Percentiles rank a stretch among this genome's conserved stretches.
Conservation (phyloP, 2,113 vertebrate genomes). For the Saccopteryx bilineata region DNA sequence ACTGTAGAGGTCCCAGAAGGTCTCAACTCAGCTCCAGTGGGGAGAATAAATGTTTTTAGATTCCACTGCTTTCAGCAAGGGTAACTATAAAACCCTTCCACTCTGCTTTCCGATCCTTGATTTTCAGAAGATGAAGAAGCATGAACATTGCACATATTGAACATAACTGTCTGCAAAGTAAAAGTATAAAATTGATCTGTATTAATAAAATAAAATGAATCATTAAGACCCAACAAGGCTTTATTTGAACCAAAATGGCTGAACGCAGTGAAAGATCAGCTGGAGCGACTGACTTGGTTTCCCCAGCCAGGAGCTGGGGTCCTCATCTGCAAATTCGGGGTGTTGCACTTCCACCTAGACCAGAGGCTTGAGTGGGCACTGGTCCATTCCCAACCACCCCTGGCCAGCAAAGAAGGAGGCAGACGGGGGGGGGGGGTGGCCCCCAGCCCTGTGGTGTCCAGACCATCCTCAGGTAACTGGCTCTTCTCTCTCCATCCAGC, state of each 20-base stretch:
- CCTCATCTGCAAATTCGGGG: neutral
- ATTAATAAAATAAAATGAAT: conserved; percentile 50
- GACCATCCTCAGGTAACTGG: neutral
- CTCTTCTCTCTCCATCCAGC: conserved; percentile 86
- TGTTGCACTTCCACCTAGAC: fast-evolving
- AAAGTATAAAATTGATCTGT: conserved; percentile 26
- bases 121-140: conserved; percentile 46
- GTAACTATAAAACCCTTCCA: neutral
- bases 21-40: neutral
- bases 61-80: neutral
- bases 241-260: neutral
- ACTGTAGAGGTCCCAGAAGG: neutral
- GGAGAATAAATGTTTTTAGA: conserved; percentile 44
- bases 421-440: neutral
- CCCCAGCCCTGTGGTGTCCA: neutral
- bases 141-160: conserved; percentile 1
- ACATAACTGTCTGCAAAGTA: conserved; percentile 51
- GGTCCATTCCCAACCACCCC: neutral
- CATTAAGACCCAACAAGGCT: neutral
- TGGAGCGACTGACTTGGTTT: neutral
- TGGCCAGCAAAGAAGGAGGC: neutral
- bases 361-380: neutral
- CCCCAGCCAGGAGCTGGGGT: fast-evolving
- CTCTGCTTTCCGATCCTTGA: conserved; percentile 35
- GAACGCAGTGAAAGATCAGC: neutral